Base-by-base conservation (phyloP, 53 echinoderm and acorn worm species). In the Echinarachnius parma region DNA sequence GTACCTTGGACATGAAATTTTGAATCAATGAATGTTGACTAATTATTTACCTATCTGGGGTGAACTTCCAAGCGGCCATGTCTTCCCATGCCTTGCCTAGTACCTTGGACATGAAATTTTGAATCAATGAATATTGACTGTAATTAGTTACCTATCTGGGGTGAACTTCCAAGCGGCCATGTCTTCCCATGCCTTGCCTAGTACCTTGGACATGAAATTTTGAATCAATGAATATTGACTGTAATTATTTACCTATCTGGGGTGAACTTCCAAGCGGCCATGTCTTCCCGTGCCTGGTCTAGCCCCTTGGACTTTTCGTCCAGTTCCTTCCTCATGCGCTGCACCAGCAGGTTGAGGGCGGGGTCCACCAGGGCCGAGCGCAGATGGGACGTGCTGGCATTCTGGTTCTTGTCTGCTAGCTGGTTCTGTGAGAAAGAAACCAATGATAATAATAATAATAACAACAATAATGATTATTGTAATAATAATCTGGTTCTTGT, bases 81-180 rank as follows among this genome's bases (percentile, higher is more conserved):
- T 98, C 98, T 28, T 91, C 90, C 24, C 83, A 86, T 5, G 98
- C 98, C 56, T 98, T n/a, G n/a, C n/a, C n/a, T n/a, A n/a, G n/a
- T 24, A 8, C 14, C 9, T 9, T 11, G 13, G 7, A 14, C 9
- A 21, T 28, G 33, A 25, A 11, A 9, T 11, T 9, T 18, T 48
- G 4, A 7, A 46, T 0, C 4, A 21, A 28, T 34, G 5, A 7
- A 55, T n/a, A n/a, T n/a, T n/a, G n/a, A n/a, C n/a, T n/a, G n/a
- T n/a, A n/a, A n/a, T n/a, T n/a, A n/a, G n/a, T 62, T 66, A 98
- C 98, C 98, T 98, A 81, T 98, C 98, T 9, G 88, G 82, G 27
- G 91, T 98, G 77, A 98, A 98, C 60, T 98, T 98, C 98, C 98
- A 98, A 16, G 98, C 98, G 21, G 87, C 78, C 96, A 98, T 98